phyloP scores from a whole-genome alignment of 2,797 vertebrate genomes.

The Cottoperca gobio region DNA sequence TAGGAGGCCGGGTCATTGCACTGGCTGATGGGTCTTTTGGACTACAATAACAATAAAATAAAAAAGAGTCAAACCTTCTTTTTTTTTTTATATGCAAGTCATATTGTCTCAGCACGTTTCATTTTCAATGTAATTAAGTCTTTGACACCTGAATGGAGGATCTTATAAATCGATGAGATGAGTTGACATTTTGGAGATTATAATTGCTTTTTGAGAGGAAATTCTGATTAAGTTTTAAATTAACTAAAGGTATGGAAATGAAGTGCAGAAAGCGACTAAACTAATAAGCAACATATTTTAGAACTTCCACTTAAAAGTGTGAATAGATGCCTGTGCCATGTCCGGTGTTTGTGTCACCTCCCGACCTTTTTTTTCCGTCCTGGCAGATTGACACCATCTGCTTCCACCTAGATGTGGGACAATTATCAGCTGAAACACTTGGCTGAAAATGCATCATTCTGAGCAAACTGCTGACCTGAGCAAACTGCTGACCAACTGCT shows the following conservation, averaged over 20 bases:
- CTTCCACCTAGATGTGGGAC: conserved; percentile 40
- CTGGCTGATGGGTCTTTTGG: conserved; percentile 35
- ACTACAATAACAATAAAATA: no score
- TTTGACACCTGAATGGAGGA: conserved; percentile 47
- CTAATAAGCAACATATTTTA: not conserved
- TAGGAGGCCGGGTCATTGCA: conserved; percentile 28
- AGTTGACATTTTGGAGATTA: conserved; percentile 36
- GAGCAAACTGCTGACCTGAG: no score
- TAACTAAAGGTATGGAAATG: not conserved
- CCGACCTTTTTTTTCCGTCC: conserved; percentile 23
- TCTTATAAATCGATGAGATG: conserved; percentile 23
- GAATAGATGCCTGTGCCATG: not conserved
- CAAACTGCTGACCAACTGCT: no score
- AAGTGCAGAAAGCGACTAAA: not conserved
- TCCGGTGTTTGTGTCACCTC: conserved; percentile 13
- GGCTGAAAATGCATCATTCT: conserved; percentile 35
- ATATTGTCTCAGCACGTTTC: conserved; percentile 16
- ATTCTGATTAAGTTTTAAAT: no score
- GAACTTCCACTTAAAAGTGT: not conserved
- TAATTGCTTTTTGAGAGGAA: not conserved
- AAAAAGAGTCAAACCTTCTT: conserved; percentile 53
- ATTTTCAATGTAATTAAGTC: conserved; percentile 54
- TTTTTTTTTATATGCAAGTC: conserved; percentile 46
- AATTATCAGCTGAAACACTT: conserved; percentile 47
- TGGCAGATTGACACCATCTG: conserved; percentile 38